These are phyloP conservation scores for Tinamus major DNA, from an alignment of 2,797 vertebrate species.

Conservation along the genomic window DNA sequence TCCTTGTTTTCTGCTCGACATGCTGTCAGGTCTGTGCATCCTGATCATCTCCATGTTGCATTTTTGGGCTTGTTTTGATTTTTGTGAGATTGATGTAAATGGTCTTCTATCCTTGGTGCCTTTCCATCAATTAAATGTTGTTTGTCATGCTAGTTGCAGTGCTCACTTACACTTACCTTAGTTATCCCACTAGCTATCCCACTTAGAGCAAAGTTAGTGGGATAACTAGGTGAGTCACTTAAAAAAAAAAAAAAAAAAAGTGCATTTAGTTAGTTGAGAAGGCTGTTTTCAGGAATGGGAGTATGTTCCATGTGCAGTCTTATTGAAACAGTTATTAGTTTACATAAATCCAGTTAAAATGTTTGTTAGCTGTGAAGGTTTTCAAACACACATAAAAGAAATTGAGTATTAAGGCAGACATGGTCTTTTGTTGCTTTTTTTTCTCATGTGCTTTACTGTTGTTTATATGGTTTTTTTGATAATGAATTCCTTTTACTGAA, in stretches of 20 bases:
- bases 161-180: neutral
- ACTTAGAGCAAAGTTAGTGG: no score
- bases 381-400: neutral
- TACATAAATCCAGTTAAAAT: neutral
- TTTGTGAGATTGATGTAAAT: neutral
- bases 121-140: conserved; percentile 14
- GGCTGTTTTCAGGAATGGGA: neutral
- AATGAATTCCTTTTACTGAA: neutral
- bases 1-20: neutral
- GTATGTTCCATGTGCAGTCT: neutral
- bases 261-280: neutral
- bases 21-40: neutral
- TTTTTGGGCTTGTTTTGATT: neutral
- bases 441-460: neutral
- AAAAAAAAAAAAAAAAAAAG: neutral
- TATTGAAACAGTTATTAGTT: conserved; percentile 26
- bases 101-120: neutral
- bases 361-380: neutral
- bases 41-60: neutral
- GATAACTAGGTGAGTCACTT: conserved; percentile 2
- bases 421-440: neutral
- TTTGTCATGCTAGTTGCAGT: neutral
- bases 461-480: neutral
- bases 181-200: neutral
- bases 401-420: neutral